Conservation (phyloP, 2,113 vertebrate genomes). For the Hypanus sabinus region DNA sequence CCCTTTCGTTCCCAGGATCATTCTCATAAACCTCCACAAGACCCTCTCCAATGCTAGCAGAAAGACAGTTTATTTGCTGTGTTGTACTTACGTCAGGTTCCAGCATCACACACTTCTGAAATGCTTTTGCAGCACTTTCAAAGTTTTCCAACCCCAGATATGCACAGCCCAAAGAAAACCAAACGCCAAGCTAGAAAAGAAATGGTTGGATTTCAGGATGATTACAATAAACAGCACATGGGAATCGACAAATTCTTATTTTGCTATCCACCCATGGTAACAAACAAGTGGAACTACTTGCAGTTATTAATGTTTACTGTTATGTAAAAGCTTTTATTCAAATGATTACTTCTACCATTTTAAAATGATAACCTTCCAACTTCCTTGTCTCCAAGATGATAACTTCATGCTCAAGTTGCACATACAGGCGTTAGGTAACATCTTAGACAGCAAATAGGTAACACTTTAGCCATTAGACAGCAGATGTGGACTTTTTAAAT, state of each 20-base stretch:
- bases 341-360: background rate
- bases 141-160: constrained; percentile 82
- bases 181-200: constrained; percentile 78
- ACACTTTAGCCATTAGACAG: background rate
- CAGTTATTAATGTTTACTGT: background rate
- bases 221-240: background rate
- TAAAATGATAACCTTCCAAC: background rate
- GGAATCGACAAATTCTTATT: background rate
- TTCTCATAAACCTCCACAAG: too few species aligned
- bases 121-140: constrained; percentile 79
- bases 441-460: too few species aligned
- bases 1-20: too few species aligned
- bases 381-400: background rate
- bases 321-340: background rate
- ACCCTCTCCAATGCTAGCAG: too few species aligned
- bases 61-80: background rate
- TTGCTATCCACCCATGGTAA: background rate
- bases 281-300: background rate
- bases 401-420: background rate
- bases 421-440: background rate
- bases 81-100: constrained; percentile 83
- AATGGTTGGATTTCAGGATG: background rate
- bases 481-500: background rate
- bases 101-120: constrained; percentile 83
- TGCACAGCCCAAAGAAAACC: constrained; percentile 94